Evolutionary conservation across 2,888 invertebrate species (phyloP).

Genomic region (Cheilosia grossa): DNA sequence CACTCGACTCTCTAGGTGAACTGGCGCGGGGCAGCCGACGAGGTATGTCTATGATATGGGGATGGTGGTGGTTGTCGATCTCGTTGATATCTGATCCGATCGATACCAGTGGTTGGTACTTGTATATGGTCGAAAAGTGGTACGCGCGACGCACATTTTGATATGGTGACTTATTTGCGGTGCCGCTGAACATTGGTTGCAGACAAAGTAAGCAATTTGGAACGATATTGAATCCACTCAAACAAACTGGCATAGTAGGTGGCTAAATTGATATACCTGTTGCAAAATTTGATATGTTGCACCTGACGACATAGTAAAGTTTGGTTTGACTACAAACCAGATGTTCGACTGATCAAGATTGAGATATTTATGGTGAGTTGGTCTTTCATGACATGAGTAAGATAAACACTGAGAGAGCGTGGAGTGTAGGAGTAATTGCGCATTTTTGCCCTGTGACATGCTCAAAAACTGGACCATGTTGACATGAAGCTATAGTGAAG

Average conservation of each 20-base stretch:
- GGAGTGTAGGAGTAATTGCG: not conserved
- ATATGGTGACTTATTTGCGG: conserved; percentile 42
- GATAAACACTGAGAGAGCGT: not conserved
- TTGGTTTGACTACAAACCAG: conserved; percentile 55
- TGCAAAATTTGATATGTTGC: conserved; percentile 68
- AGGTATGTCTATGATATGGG: conserved; percentile 1
- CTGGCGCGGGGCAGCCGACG: conserved; percentile 8
- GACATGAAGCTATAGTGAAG: too few relatives aligned
- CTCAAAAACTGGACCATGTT: not conserved
- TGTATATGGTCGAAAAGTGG: conserved; percentile 16
- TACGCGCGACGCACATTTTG: conserved; percentile 35
- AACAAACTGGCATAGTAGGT: conserved; percentile 52
- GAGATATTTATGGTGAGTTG: conserved; percentile 57
- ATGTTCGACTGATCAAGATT: conserved; percentile 51
- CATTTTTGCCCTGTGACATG: not conserved
- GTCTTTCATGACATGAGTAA: conserved; percentile 32
- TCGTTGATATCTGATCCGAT: conserved; percentile 47
- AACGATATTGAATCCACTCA: conserved; percentile 49
- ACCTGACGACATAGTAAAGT: conserved; percentile 69
- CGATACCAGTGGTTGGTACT: conserved; percentile 1
- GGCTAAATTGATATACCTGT: conserved; percentile 68
- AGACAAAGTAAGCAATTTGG: conserved; percentile 59
- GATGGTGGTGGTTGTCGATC: conserved; percentile 48
- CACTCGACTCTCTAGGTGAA: not conserved
- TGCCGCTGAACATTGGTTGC: conserved; percentile 18